phyloP scores from a whole-genome alignment of 2,797 vertebrate species.

The Sebastes kiyomatsui region DNA sequence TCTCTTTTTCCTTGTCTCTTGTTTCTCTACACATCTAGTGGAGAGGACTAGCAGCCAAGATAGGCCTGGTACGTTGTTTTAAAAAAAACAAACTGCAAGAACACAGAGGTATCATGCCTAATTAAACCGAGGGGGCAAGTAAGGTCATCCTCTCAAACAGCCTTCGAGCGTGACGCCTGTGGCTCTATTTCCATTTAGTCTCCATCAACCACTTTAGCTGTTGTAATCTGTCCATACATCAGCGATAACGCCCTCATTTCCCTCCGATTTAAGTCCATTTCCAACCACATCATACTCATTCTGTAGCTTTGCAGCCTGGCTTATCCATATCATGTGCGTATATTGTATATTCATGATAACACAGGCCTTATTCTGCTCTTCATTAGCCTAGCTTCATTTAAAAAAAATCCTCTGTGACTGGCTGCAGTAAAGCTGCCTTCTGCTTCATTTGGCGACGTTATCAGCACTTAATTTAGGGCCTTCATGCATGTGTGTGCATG shows the following conservation, averaged over 20 bases:
- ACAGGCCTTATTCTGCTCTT: slow-evolving; percentile 21
- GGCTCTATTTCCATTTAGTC: slow-evolving; percentile 47
- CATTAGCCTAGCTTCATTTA: slow-evolving; percentile 25
- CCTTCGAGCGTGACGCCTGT: slow-evolving; percentile 19
- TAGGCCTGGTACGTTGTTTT: slow-evolving; percentile 95
- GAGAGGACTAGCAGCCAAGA: slow-evolving; percentile 93
- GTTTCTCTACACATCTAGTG: slow-evolving; percentile 88
- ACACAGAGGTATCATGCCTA: slow-evolving; percentile 38
- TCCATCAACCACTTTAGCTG: slow-evolving; percentile 55
- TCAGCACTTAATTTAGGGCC: slow-evolving; percentile 19
- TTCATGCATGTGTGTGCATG: neutral
- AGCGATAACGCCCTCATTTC: slow-evolving; percentile 59
- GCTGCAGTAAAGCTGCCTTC: slow-evolving; percentile 8
- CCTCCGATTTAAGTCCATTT: slow-evolving; percentile 37
- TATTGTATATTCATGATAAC: slow-evolving; percentile 37
- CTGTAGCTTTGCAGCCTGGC: slow-evolving; percentile 12
- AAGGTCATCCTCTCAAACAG: slow-evolving; percentile 27
- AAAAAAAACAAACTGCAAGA: slow-evolving; percentile 4
- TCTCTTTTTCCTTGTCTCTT: slow-evolving; percentile 55
- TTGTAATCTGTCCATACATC: slow-evolving; percentile 60
- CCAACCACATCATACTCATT: slow-evolving; percentile 31
- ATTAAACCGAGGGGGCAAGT: slow-evolving; percentile 38
- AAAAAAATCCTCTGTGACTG: slow-evolving; percentile 11
- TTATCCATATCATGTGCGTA: slow-evolving; percentile 19
- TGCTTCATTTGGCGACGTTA: slow-evolving; percentile 32